Evolutionary conservation across 2,888 invertebrate genomes (phyloP), one percentile per base, ranked within the genome.

Genomic region (Ectropis crepuscularia): DNA sequence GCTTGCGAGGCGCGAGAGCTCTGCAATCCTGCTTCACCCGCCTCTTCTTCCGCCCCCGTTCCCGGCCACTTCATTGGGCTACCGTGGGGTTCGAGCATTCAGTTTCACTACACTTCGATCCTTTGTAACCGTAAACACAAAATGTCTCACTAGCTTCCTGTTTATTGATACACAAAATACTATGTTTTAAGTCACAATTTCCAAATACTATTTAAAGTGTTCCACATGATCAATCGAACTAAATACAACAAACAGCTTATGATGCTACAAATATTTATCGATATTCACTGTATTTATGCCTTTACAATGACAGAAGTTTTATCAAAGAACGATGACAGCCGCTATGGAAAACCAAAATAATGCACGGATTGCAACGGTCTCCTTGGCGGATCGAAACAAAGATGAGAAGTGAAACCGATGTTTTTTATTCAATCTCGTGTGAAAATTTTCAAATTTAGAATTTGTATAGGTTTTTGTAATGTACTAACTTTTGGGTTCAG

Each of bases 61-160:
- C 95, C 95, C 94, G 96, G 94, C 95, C 96, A 96, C 96, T 96
- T 96, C 96, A 96, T 96, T 94, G 94, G 95, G 93, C 94, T 94
- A 88, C 89, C 90, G 89, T 92, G 93, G 83, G 92, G 89, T 84
- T 93, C 89, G 81, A 93, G 92, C 93, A 93, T 93, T 93, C 93
- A 93, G 93, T 88, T 91, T 85, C 81, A 85, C 85, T 85, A 81
- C 76, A 80, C 82, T 85, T 85, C 76, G 67, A 79, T 81, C 78
- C 80, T 83, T 82, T 73, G 74, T 76, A 87, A 84, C 72, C 77
- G 86, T 86, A 89, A 88, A 88, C 84, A 88, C 84, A 81, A 82
- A 78, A 82, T 79, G 77, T 82, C 77, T 79, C 76, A 77, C 81
- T 72, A 79, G 80, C 77, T 78, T 82, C 74, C 76, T 80, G 78